Evolutionary conservation across 2,113 vertebrate species (phyloP).

Genomic region (Pseudopodoces humilis): DNA sequence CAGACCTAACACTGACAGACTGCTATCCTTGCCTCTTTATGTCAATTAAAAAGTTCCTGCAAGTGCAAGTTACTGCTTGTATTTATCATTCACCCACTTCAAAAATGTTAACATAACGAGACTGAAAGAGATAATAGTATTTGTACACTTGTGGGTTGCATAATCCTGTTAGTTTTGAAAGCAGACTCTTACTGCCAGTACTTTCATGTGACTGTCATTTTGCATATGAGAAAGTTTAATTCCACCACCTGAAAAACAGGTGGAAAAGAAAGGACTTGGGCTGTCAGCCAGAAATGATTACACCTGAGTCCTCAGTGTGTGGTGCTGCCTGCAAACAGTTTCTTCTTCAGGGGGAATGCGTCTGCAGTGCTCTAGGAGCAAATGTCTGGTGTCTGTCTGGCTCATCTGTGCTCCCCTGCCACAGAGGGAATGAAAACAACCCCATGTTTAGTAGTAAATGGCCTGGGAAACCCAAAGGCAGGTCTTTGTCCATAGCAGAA

Average conservation of each 20-base stretch:
- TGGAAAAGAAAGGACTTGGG: background rate
- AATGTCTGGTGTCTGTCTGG: background rate
- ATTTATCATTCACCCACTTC: background rate
- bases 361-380: background rate
- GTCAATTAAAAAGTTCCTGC: background rate
- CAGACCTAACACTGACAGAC: background rate
- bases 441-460: background rate
- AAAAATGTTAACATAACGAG: background rate
- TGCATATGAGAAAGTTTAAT: background rate
- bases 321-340: background rate
- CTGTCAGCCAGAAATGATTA: background rate
- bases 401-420: background rate
- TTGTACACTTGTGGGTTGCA: background rate
- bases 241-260: background rate
- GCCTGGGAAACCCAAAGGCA: background rate
- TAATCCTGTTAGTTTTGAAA: background rate
- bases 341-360: background rate
- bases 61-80: background rate
- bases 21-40: background rate
- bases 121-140: background rate
- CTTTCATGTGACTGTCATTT: background rate
- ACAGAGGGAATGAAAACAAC: background rate
- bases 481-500: background rate
- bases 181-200: background rate
- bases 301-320: fast-evolving